Evolutionary conservation across 2,113 vertebrate species (phyloP).

Genomic region (Chitala chitala): DNA sequence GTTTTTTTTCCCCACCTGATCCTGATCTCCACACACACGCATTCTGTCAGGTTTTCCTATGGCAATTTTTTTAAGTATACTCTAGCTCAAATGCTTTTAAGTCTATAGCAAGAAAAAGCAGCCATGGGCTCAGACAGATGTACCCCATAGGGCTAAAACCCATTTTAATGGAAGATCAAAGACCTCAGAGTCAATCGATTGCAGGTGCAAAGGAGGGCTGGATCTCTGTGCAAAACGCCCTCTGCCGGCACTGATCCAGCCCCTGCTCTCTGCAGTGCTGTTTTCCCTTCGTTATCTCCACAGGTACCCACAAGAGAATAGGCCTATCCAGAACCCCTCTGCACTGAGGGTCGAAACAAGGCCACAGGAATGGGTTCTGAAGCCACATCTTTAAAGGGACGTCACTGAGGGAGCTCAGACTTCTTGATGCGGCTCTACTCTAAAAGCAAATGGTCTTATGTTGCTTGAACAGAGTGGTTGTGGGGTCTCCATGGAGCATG

Average conservation of each 20-base stretch:
- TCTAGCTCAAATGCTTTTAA: constrained; percentile 12
- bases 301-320: too few relatives aligned
- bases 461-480: too few relatives aligned
- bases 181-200: not conserved
- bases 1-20: not conserved
- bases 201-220: not conserved
- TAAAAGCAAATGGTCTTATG: too few relatives aligned
- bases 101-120: not conserved
- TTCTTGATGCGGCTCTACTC: too few relatives aligned
- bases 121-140: not conserved
- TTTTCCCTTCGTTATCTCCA: too few relatives aligned
- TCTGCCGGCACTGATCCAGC: not conserved
- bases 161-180: not conserved
- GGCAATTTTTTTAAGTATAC: not conserved
- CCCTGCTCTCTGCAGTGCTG: too few relatives aligned
- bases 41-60: not conserved
- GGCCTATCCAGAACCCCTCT: too few relatives aligned
- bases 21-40: not conserved
- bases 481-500: too few relatives aligned
- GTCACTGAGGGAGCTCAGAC: too few relatives aligned
- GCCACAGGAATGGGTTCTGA: too few relatives aligned
- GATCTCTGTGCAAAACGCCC: not conserved
- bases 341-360: too few relatives aligned
- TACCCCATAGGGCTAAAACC: not conserved
- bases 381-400: too few relatives aligned